These are phyloP conservation scores for Orchestia grillus DNA, from an alignment of 1,140 invertebrate species.

Conservation along the genomic window DNA sequence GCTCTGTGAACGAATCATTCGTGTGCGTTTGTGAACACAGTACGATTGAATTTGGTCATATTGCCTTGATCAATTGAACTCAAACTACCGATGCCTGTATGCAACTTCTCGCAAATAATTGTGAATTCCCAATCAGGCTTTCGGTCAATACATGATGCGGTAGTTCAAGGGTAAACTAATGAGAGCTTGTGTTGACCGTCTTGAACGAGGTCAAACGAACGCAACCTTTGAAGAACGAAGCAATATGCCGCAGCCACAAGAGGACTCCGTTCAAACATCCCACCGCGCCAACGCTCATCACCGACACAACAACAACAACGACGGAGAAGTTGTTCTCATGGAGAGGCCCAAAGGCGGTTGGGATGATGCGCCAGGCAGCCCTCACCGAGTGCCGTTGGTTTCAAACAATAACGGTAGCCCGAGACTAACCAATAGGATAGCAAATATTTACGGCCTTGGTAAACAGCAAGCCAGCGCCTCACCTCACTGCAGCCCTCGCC, in stretches of 20 bases:
- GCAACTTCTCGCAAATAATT: neutral
- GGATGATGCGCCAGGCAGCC: constrained; percentile 58
- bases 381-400: constrained; percentile 57
- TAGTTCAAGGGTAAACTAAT: neutral
- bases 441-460: constrained; percentile 44
- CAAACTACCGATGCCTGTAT: neutral
- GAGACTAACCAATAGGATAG: constrained; percentile 39
- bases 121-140: neutral
- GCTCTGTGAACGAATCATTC: neutral
- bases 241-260: constrained; percentile 19
- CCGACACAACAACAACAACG: constrained; percentile 51
- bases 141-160: neutral
- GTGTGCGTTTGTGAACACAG: neutral
- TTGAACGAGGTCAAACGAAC: neutral
- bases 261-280: neutral
- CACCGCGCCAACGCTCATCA: neutral
- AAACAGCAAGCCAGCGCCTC: constrained; percentile 21
- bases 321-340: neutral
- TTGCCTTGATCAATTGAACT: neutral
- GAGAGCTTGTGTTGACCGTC: neutral
- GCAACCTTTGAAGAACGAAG: neutral
- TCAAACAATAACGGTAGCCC: constrained; percentile 53
- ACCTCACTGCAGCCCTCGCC: constrained; percentile 61
- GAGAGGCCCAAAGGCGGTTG: constrained; percentile 58
- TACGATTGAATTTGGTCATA: neutral